Percentiles rank a stretch among this genome's conserved stretches.
phyloP scores from a whole-genome alignment of 2,797 vertebrate genomes.

The Salmo trutta region DNA sequence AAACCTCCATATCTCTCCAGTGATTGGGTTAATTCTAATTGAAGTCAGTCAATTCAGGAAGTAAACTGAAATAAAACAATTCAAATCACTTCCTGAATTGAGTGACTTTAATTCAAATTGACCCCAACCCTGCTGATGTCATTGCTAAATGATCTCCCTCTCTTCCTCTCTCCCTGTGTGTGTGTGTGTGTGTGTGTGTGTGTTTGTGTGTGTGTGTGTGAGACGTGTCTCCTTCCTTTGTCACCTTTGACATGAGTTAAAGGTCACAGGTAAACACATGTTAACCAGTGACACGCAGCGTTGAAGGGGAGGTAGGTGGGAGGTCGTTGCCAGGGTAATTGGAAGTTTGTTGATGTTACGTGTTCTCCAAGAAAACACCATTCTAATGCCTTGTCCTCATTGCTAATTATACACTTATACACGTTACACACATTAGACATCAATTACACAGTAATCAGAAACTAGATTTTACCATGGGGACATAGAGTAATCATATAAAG shows the following conservation, averaged over 20 bases:
- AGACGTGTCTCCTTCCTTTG: constrained; percentile 31
- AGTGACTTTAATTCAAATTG: not conserved
- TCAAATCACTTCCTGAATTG: not conserved
- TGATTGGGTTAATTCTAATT: no score
- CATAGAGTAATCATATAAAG: no score
- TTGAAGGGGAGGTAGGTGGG: not conserved
- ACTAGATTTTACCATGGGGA: not conserved
- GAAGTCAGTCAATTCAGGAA: not conserved
- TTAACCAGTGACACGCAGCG: constrained; percentile 39
- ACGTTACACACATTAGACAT: not conserved
- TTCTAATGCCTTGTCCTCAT: constrained; percentile 25
- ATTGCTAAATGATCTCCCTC: not conserved
- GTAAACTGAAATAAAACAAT: not conserved
- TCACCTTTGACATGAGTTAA: constrained; percentile 27
- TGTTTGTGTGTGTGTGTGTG: not conserved
- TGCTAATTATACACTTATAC: constrained; percentile 33
- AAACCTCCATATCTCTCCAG: no score
- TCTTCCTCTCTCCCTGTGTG: not conserved
- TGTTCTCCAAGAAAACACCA: constrained; percentile 29
- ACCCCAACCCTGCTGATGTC: not conserved
- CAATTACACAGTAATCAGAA: not conserved
- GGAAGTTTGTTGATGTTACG: constrained; percentile 49
- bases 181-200: constrained; percentile 13
- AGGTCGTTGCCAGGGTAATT: constrained; percentile 57
- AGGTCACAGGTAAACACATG: constrained; percentile 50